A percentile compares a stretch with the other conserved stretches of the same genome.
These are phyloP conservation scores for Neostethus bicornis DNA, from an alignment of 2,797 vertebrate genomes.

Conservation along the genomic window DNA sequence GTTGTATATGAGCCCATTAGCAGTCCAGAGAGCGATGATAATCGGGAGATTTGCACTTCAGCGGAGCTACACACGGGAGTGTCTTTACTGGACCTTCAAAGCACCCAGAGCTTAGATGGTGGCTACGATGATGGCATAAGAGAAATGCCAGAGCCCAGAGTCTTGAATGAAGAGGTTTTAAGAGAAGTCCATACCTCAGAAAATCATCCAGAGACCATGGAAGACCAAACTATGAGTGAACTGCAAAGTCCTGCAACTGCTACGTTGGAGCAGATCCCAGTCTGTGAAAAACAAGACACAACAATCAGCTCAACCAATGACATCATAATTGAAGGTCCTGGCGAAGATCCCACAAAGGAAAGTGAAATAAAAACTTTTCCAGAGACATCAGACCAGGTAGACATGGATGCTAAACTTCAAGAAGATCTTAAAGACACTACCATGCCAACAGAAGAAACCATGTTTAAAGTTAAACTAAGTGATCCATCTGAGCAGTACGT, in stretches of 20 bases:
- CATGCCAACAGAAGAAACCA: slow-evolving; percentile 10
- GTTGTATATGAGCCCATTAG: slow-evolving; percentile 76
- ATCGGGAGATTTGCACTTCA: slow-evolving; percentile 27
- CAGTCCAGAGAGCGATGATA: slow-evolving; percentile 70
- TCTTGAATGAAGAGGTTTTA: slow-evolving; percentile 19
- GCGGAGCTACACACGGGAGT: slow-evolving; percentile 36
- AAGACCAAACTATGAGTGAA: slow-evolving; percentile 21
- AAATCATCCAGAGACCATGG: slow-evolving; percentile 34
- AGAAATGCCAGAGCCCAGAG: slow-evolving; percentile 1
- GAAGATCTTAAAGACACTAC: slow-evolving; percentile 22
- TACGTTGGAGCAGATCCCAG: slow-evolving; percentile 38
- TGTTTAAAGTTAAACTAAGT: slow-evolving; percentile 25
- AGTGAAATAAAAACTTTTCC: slow-evolving; percentile 23
- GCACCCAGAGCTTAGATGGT: slow-evolving; percentile 22
- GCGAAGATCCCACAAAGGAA: slow-evolving; percentile 19
- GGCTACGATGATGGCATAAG: slow-evolving; percentile 17
- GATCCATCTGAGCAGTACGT: slow-evolving; percentile 58
- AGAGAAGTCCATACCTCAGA: slow-evolving; percentile 31
- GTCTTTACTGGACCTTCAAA: slow-evolving; percentile 49
- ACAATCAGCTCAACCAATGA: slow-evolving; percentile 52
- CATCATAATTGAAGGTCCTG: slow-evolving; percentile 39
- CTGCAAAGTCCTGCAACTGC: slow-evolving; percentile 21
- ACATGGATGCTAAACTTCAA: slow-evolving; percentile 21
- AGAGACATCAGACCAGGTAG: slow-evolving; percentile 44
- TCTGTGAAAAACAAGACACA: slow-evolving; percentile 47